A percentile compares a stretch with the other conserved stretches of the same genome.
Evolutionary conservation across 2,888 invertebrate species (phyloP).

Genomic region (Brachyopa scutellaris): DNA sequence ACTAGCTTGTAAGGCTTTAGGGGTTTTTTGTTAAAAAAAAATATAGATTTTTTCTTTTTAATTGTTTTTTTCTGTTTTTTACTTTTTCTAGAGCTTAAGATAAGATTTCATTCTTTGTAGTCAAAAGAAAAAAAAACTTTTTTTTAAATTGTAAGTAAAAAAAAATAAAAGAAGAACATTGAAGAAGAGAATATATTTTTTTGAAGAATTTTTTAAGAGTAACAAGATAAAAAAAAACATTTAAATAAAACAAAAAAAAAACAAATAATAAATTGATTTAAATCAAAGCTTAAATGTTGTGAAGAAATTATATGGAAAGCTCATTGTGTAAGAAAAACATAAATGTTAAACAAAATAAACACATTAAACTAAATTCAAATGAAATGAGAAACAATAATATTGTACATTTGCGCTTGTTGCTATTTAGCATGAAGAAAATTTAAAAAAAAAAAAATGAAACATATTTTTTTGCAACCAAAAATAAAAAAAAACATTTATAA

Average conservation of each 20-base stretch:
- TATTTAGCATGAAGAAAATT: slow-evolving; percentile 62
- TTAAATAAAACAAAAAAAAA: slow-evolving; percentile 29
- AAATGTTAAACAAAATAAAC: slow-evolving; percentile 36
- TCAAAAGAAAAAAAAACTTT: slow-evolving; percentile 64
- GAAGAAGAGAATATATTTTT: slow-evolving; percentile 73
- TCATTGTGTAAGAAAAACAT: slow-evolving; percentile 64
- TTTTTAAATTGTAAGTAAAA: slow-evolving; percentile 63
- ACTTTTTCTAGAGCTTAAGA: slow-evolving; percentile 50
- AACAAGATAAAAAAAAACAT: slow-evolving; percentile 56
- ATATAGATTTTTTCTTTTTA: slow-evolving; percentile 22
- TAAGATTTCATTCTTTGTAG: slow-evolving; percentile 71
- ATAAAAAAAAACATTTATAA: slow-evolving; percentile 14
- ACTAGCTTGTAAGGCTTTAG: slow-evolving; percentile 64
- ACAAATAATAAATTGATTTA: slow-evolving; percentile 67
- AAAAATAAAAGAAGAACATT: slow-evolving; percentile 41
- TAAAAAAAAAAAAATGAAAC: slow-evolving; percentile 30
- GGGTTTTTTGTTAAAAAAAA: slow-evolving; percentile 51
- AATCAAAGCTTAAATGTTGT: slow-evolving; percentile 73
- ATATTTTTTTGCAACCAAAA: slow-evolving; percentile 62
- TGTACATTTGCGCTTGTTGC: slow-evolving; percentile 72
- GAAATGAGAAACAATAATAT: slow-evolving; percentile 70
- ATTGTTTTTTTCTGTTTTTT: slow-evolving; percentile 39
- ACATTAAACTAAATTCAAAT: slow-evolving; percentile 59
- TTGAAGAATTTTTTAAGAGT: slow-evolving; percentile 72
- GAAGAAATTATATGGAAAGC: slow-evolving; percentile 65